These are phyloP conservation scores for Ictalurus furcatus DNA, from an alignment of 2,113 vertebrate species.

Conservation along the genomic window DNA sequence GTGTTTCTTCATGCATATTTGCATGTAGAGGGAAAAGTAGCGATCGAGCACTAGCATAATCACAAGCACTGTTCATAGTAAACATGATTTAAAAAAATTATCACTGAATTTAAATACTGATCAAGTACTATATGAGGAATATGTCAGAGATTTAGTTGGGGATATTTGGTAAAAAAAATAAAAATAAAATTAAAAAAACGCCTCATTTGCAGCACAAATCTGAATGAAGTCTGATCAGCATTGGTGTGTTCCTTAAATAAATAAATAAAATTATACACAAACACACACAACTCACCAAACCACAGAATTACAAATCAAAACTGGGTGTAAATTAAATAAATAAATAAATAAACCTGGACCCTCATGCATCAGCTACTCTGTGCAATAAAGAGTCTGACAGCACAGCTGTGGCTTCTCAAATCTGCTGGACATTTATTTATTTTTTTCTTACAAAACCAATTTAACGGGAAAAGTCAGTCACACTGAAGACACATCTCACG, in stretches of 20 bases:
- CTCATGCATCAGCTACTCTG: background rate
- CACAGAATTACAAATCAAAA: background rate
- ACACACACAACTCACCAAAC: background rate
- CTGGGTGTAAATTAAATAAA: background rate
- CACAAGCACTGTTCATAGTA: background rate
- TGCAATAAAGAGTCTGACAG: background rate
- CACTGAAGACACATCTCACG: background rate
- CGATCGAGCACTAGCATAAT: background rate
- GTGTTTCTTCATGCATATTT: slow-evolving; percentile 21
- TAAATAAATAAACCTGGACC: background rate
- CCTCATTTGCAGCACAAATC: background rate
- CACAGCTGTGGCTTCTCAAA: background rate
- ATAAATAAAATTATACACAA: too few species aligned
- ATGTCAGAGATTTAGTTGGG: background rate
- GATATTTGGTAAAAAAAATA: background rate
- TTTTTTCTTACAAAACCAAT: background rate
- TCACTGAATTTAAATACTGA: background rate
- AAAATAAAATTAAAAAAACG: background rate
- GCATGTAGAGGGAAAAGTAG: background rate
- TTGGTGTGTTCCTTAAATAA: background rate
- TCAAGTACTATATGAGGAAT: background rate
- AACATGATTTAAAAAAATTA: background rate
- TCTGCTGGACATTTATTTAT: background rate
- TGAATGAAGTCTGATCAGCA: background rate
- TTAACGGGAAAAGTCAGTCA: background rate